A percentile compares a stretch with the other conserved stretches of the same genome.
phyloP scores from a whole-genome alignment of 2,797 vertebrate genomes.

The Periophthalmus magnuspinnatus region DNA sequence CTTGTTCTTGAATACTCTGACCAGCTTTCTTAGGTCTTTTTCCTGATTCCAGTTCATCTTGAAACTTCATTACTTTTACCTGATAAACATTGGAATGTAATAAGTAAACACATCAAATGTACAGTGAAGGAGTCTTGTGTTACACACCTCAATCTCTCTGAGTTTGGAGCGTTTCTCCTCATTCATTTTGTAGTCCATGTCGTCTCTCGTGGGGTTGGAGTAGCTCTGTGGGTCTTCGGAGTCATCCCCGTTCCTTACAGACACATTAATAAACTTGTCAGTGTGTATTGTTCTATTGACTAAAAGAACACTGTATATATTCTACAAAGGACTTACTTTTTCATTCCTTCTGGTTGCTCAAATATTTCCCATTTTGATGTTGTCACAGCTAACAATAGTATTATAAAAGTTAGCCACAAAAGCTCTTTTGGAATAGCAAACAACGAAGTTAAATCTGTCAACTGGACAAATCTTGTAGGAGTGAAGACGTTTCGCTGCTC shows the following conservation, averaged over 20 bases:
- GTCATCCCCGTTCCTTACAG: slow-evolving; percentile 82
- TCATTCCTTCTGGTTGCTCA: slow-evolving; percentile 91
- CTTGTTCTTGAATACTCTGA: slow-evolving; percentile 95
- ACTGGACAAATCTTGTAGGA: no score
- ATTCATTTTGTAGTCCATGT: slow-evolving; percentile 84
- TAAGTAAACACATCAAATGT: background rate
- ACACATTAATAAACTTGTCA: background rate
- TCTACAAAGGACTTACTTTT: slow-evolving; percentile 74
- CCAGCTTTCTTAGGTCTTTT: slow-evolving; percentile 96
- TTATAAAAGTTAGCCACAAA: background rate
- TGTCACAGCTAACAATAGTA: slow-evolving; percentile 84
- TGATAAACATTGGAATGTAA: slow-evolving; percentile 46
- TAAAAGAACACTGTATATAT: background rate
- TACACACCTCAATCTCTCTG: slow-evolving; percentile 91
- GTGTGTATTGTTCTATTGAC: background rate
- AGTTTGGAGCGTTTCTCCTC: slow-evolving; percentile 97
- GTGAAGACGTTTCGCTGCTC: no score
- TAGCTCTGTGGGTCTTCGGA: slow-evolving; percentile 87
- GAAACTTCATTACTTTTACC: slow-evolving; percentile 99
- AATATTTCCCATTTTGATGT: slow-evolving; percentile 98
- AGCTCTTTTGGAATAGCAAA: no score
- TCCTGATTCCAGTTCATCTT: slow-evolving; percentile 97
- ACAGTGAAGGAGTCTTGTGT: background rate
- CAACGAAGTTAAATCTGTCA: no score
- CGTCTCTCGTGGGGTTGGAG: slow-evolving; percentile 88